phyloP scores from a whole-genome alignment of 35 echinoderm and acorn worm species.

The Apostichopus californicus region DNA sequence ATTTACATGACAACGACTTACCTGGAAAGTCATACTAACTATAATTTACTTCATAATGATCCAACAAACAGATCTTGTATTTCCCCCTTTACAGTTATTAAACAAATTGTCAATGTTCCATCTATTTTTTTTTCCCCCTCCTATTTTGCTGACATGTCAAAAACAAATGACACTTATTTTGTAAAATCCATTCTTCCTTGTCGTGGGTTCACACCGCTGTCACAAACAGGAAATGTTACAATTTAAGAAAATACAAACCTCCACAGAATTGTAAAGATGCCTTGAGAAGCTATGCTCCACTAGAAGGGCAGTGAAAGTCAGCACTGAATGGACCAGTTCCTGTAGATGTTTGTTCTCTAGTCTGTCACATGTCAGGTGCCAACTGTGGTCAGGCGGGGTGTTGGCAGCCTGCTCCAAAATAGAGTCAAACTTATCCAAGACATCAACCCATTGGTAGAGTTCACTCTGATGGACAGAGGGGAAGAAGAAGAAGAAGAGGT shows the following conservation, averaged over 20 bases:
- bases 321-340: constrained; percentile 83
- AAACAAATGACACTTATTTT: no score
- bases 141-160: no score
- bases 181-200: no score
- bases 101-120: no score
- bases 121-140: no score
- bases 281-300: constrained; percentile 98
- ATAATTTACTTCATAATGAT: no score
- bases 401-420: constrained; percentile 81
- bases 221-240: not conserved
- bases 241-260: constrained; percentile 63
- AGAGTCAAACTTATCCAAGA: constrained; percentile 90
- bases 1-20: no score
- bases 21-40: no score
- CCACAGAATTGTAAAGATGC: constrained; percentile 98
- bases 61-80: no score
- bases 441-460: constrained; percentile 98
- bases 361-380: constrained; percentile 80
- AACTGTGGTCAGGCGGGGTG: constrained; percentile 61
- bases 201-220: no score
- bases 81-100: no score
- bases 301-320: constrained; percentile 90
- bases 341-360: constrained; percentile 65
- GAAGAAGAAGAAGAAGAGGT: not conserved
- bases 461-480: constrained; percentile 69